These are phyloP conservation scores for Yasuhikotakia modesta DNA, from an alignment of 2,797 vertebrate species.

Conservation along the genomic window DNA sequence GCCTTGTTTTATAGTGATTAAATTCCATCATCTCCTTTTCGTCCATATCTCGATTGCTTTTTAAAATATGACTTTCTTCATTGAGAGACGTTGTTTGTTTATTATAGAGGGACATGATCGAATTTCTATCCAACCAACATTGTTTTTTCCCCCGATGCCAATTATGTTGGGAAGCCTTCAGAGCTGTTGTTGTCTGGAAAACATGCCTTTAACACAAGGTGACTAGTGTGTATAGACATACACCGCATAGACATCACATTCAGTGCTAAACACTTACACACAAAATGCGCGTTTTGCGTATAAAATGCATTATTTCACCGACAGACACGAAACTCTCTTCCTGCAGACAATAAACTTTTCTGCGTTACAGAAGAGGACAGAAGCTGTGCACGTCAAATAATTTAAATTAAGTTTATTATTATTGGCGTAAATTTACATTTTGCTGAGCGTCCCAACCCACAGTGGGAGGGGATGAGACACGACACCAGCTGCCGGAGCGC, in stretches of 20 bases:
- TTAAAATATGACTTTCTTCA: background rate
- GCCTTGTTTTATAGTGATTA: conserved; percentile 34
- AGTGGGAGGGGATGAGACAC: conserved; percentile 35
- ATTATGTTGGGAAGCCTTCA: conserved; percentile 21
- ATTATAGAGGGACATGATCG: background rate
- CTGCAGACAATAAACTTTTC: background rate
- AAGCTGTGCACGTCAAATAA: background rate
- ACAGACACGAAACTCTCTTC: background rate
- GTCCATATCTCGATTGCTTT: background rate
- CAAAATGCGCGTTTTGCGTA: too few relatives aligned
- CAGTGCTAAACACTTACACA: too few relatives aligned
- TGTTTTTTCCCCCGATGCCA: conserved; percentile 2
- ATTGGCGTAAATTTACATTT: background rate
- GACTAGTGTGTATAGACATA: too few relatives aligned
- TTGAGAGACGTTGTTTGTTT: conserved; percentile 14
- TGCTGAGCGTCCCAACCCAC: conserved; percentile 8
- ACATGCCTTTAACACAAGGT: conserved; percentile 10
- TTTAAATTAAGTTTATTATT: too few relatives aligned
- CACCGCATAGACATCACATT: too few relatives aligned
- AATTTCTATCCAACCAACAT: conserved; percentile 1
- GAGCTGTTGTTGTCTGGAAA: background rate
- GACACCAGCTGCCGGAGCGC: conserved; percentile 28
- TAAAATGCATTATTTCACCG: too few relatives aligned
- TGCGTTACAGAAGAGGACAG: background rate
- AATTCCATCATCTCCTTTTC: conserved; percentile 9